Percentiles rank a stretch among this genome's conserved stretches.
phyloP scores from a whole-genome alignment of 1,140 invertebrate species.

The Pteromalus puparum region DNA sequence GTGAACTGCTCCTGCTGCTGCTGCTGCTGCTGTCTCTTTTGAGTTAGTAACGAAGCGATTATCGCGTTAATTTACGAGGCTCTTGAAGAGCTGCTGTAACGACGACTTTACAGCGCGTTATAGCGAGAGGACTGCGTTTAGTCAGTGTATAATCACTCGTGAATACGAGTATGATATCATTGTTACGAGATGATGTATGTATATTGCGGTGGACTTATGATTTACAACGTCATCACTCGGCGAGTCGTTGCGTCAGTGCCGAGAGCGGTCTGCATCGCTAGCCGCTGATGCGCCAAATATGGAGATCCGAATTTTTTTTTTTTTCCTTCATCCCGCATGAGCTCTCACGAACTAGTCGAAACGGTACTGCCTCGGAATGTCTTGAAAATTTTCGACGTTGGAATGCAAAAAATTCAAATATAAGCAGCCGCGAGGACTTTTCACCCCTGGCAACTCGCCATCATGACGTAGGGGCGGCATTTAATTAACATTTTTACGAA shows the following conservation, averaged over 20 bases:
- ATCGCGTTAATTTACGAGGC: not conserved
- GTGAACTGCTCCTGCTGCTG: not conserved
- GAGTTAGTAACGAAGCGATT: not conserved
- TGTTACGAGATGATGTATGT: not conserved
- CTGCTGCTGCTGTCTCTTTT: too few species aligned
- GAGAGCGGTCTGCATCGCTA: not conserved
- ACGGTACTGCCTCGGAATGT: too few species aligned
- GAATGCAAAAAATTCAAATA: not conserved
- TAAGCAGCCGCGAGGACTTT: not conserved
- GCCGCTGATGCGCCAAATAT: not conserved
- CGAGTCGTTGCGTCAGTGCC: too few species aligned
- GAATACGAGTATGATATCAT: not conserved
- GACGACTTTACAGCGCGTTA: not conserved
- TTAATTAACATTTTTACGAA: not conserved
- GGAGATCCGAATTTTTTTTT: not conserved
- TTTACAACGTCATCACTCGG: not conserved
- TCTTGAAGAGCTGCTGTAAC: not conserved
- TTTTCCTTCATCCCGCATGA: too few species aligned
- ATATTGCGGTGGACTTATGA: not conserved
- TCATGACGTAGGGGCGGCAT: not conserved
- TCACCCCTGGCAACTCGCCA: not conserved
- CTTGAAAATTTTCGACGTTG: too few species aligned
- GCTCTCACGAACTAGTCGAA: not conserved
- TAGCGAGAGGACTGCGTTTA: too few species aligned
- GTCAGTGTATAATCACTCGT: not conserved